Evolutionary conservation across 2,113 vertebrate genomes (phyloP), one percentile per base, ranked within the genome.

Genomic region (Caloenas nicobarica): DNA sequence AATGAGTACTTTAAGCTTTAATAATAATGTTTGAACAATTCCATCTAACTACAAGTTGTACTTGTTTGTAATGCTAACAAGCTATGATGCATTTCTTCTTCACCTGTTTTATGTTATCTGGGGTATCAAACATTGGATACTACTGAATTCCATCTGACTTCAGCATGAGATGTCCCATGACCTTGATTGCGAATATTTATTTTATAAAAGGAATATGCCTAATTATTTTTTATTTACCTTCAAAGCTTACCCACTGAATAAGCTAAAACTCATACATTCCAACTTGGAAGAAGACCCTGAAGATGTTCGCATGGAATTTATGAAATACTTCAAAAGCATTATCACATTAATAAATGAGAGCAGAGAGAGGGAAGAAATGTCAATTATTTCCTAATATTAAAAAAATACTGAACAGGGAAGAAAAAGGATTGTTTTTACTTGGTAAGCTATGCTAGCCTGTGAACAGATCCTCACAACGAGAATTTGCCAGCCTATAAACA

Each of bases 261-360:
- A 97, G 89, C 86, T 99, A 76, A 97, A 97, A 66, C 96, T 99
- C 18, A 98, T 99, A 89, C 98, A 99, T 89, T 99, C 99, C 18
- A 98, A 99, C 91, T 98, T 99, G 31, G 99, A 99, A 88, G 99
- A 99, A 7, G 98, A 99, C 73, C 99, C 99, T 0, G 99, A 99
- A 94, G 98, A 99, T 54, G 97, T 99, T 84, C 98, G 98, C 36
- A 96, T 97, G 95, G 98, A 98, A 81, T 99, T 99, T 84, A 91
- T 97, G 19, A 98, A 98, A 83, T 99, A 99, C 88, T 96, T 99
- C 92, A 98, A 96, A 94, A 98, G 96, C 40, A 96, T 99, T 29
- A 81, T 98, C 69, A 98, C 95, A 21, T 92, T 98, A 16, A 96
- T 99, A 92, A 99, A 99, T 14, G 99, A 99, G 97, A 99, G 96